Evolutionary conservation across 1,140 invertebrate species (phyloP), one percentile per base, ranked within the genome.

Genomic region (Dendroctonus valens): DNA sequence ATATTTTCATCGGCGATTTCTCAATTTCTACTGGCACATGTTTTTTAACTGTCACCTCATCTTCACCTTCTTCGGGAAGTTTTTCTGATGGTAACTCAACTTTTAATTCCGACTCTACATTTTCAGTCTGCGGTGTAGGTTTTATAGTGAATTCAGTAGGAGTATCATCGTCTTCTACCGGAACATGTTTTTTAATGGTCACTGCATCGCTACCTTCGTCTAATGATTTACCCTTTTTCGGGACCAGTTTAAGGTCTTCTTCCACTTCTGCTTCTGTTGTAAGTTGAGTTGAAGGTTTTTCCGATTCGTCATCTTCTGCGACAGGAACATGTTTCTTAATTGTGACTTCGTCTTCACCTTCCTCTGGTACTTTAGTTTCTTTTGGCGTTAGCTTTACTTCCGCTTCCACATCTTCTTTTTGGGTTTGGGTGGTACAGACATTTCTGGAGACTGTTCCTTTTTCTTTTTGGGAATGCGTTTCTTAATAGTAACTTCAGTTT

Each of bases 51-150:
- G 67, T 74, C 7, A 77, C 54, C 72, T 75, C 59, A 26, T 67
- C 73, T 46, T 73, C 65, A 8, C 64, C 55, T 62, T 80, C 74
- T 8, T 59, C 57, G n/a, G 57, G 57, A 81, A 75, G 5, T 62
- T 58, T n/a, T 68, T 57, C 54, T 69, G 74, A 72, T 70, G 88
- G 88, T 14, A 90, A 81, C 7, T 85, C 88, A n/a, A 89, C 78
- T 79, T 89, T 78, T 11, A 65, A 7, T 11, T 62, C 67, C n/a
- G 57, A 51, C 51, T 80, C 81, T 64, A 78, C 75, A 6, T 72
- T 69, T 80, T 80, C 49, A 73, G 75, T 66, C 65, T 80, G 69
- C 75, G 76, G 40, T 84, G 77, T n/a, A 15, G 55, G 53, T 49
- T 59, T 65, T 5, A 60, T 57, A 5, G 39, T n/a, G n/a, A 65